A percentile compares a stretch with the other conserved stretches of the same genome.
Conservation (phyloP, 64 coral and sea anemone genomes). For the Porites australiensis region DNA sequence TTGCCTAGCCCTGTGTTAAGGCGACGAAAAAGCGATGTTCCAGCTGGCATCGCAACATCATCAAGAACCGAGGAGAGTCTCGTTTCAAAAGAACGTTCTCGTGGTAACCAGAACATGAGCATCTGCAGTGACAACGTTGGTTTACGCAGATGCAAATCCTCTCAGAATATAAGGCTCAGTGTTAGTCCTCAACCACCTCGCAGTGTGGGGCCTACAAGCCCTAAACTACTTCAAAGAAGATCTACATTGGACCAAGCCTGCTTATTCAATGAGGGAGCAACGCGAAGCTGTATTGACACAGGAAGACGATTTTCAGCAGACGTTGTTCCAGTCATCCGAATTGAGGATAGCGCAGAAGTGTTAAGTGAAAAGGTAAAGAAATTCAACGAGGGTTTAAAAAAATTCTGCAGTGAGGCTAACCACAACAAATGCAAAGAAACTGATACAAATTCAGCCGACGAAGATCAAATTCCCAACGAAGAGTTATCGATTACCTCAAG, state of each 20-base stretch:
- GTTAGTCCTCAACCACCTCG: background rate
- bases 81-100: background rate
- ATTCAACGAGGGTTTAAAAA: slow-evolving; percentile 43
- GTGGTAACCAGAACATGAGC: background rate
- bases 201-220: background rate
- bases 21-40: background rate
- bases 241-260: background rate
- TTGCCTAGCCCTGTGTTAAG: slow-evolving; percentile 2
- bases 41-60: background rate
- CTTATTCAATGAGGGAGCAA: background rate
- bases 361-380: slow-evolving; percentile 11
- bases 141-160: slow-evolving; percentile 42
- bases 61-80: background rate
- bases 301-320: slow-evolving; percentile 13
- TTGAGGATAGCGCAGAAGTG: slow-evolving; percentile 7
- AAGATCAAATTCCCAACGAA: background rate
- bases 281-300: no score
- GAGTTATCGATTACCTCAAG: background rate
- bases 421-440: background rate
- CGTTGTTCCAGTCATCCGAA: slow-evolving; percentile 5
- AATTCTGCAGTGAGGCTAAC: background rate
- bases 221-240: background rate
- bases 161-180: slow-evolving; percentile 3
- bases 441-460: background rate
- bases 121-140: background rate